Conservation (phyloP, 2,888 invertebrate genomes). For the Reticulitermes lucifugus region DNA sequence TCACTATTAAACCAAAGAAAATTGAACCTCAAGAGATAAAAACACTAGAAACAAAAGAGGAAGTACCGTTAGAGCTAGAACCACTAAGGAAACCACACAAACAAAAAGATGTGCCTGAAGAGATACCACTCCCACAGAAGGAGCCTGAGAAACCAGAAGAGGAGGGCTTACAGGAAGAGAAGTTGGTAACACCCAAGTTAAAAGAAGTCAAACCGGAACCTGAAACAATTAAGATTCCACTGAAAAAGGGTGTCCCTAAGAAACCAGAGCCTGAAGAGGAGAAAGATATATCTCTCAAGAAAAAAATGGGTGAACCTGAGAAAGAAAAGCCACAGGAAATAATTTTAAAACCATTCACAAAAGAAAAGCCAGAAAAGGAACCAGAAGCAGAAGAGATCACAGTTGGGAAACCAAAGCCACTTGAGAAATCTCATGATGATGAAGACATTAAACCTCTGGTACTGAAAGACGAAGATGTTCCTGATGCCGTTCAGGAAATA, state of each 20-base stretch:
- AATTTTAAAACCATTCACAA: slow-evolving; percentile 58
- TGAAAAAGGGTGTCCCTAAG: slow-evolving; percentile 53
- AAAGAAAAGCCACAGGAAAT: slow-evolving; percentile 57
- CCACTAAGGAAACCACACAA: slow-evolving; percentile 52
- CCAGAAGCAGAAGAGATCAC: slow-evolving; percentile 59
- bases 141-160: slow-evolving; percentile 58
- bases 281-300: slow-evolving; percentile 54
- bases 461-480: slow-evolving; percentile 56
- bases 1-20: slow-evolving; percentile 57
- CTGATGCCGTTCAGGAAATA: slow-evolving; percentile 59
- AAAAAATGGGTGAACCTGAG: slow-evolving; percentile 61
- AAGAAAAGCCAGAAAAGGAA: slow-evolving; percentile 58
- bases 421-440: slow-evolving; percentile 58
- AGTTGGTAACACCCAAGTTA: slow-evolving; percentile 50
- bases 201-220: slow-evolving; percentile 57
- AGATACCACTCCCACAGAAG: slow-evolving; percentile 52
- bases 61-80: slow-evolving; percentile 48
- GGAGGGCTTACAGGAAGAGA: slow-evolving; percentile 56
- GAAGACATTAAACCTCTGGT: slow-evolving; percentile 54
- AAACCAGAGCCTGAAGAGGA: slow-evolving; percentile 60
- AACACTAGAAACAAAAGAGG: slow-evolving; percentile 55
- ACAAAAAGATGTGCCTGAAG: slow-evolving; percentile 48
- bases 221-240: slow-evolving; percentile 57
- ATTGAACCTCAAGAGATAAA: slow-evolving; percentile 55
- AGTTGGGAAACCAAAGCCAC: slow-evolving; percentile 44